phyloP scores from a whole-genome alignment of 2,113 vertebrate genomes.

The Circaetus cinerascens region DNA sequence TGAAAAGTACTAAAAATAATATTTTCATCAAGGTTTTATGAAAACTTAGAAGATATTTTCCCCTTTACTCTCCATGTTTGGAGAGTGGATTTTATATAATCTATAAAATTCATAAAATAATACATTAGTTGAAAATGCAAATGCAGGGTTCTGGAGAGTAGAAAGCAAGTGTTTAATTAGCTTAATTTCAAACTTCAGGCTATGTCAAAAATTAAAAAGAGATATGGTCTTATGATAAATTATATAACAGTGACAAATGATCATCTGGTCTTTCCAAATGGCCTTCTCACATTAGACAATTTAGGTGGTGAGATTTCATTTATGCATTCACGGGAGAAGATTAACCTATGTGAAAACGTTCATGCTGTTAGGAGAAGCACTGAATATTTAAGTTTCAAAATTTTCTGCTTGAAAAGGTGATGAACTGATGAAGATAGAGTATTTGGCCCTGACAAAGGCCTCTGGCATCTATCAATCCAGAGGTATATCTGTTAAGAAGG shows the following conservation, averaged over 20 bases:
- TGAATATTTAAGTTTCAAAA: background rate
- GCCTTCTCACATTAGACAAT: background rate
- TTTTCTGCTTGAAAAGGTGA: background rate
- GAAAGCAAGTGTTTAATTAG: background rate
- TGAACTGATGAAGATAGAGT: background rate
- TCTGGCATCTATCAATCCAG: background rate
- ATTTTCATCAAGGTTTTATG: background rate
- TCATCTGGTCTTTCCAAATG: background rate
- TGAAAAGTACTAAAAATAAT: background rate
- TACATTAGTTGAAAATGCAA: background rate
- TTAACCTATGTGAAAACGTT: background rate
- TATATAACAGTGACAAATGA: background rate
- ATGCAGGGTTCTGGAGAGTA: background rate
- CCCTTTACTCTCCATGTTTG: background rate
- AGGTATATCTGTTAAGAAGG: background rate
- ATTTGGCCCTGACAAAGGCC: background rate
- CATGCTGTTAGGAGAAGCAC: background rate
- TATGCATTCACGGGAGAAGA: background rate
- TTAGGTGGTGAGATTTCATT: background rate
- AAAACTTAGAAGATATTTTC: background rate
- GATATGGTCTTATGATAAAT: background rate
- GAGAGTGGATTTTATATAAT: background rate
- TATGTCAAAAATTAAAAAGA: background rate
- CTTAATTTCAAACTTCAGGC: background rate
- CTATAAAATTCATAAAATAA: background rate